Evolutionary conservation across 1,140 invertebrate species (phyloP), one percentile per base, ranked within the genome.

Genomic region (Homalodisca vitripennis): DNA sequence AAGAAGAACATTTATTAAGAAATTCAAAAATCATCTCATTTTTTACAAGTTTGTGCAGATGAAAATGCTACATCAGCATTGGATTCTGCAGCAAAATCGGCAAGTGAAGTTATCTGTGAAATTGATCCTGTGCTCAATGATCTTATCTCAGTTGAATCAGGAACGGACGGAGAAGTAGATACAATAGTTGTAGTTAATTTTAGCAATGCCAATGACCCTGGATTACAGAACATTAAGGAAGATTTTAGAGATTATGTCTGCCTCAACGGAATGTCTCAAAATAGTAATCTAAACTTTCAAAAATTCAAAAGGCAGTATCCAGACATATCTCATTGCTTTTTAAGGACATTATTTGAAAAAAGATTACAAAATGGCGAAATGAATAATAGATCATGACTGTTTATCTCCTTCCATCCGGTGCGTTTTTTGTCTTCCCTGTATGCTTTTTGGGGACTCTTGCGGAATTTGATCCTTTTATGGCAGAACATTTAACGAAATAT

Each of bases 61-160:
- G 51, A 55, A 55, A 55, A 55, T 55, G 51, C 51, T 55, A 20
- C 6, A 55, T 6, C 51, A 20, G 51, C 51, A 55, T 55, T 20
- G 51, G 51, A 12, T 55, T 55, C 30, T 53, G 34, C 66, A 30
- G 14, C 13, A 51, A 31, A 14, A 24, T 65, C 46, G 55, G 20
- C 46, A 55, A 13, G 41, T 13, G 66, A 70, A 27, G 29, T 53
- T 71, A 66, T 24, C 17, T 34, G 24, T 29, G 27, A 60, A 60
- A 65, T 70, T 64, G 55, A 51, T 66, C 22, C 26, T 22, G 20
- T 67, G 32, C 34, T 31, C 29, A 12, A 64, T 62, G n/a, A n/a
- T n/a, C n/a, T n/a, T n/a, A n/a, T n/a, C n/a, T n/a, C n/a, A n/a
- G n/a, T n/a, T n/a, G n/a, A n/a, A 6, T 31, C 20, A 24, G 32